Conservation (phyloP, 2,888 invertebrate species). For the Lordiphosa fenestrarum region DNA sequence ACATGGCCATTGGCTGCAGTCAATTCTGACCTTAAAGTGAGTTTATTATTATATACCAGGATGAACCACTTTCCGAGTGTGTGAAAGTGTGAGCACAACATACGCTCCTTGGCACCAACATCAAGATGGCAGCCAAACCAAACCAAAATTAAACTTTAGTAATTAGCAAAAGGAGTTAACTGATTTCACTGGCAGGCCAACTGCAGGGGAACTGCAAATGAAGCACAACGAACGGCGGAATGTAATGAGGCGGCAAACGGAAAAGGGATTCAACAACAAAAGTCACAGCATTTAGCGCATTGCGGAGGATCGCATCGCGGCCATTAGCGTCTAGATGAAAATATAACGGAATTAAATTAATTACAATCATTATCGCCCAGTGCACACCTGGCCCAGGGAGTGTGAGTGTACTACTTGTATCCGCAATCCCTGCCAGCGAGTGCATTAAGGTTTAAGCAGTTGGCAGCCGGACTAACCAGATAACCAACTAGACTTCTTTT, state of each 20-base stretch:
- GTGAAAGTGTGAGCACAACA: neutral
- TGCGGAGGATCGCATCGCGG: conserved; percentile 62
- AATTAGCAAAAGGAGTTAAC: conserved; percentile 78
- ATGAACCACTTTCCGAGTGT: too few species aligned
- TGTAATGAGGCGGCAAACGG: conserved; percentile 56
- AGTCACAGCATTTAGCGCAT: conserved; percentile 75
- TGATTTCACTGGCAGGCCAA: conserved; percentile 66
- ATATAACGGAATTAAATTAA: conserved; percentile 79
- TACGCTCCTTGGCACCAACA: conserved; percentile 58
- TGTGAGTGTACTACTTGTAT: too few species aligned
- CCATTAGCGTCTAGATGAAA: conserved; percentile 65
- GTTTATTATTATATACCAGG: too few species aligned
- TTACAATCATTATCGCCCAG: conserved; percentile 76
- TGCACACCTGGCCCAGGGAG: conserved; percentile 57
- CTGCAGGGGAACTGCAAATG: conserved; percentile 52
- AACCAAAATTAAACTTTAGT: conserved; percentile 75
- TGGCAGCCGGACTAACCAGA: conserved; percentile 33
- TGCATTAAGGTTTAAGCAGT: conserved; percentile 7
- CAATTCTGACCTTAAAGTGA: too few species aligned
- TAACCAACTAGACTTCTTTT: conserved; percentile 47
- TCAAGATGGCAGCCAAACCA: conserved; percentile 54
- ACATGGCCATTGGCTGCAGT: too few species aligned
- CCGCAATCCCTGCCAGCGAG: neutral
- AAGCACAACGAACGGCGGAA: conserved; percentile 41
- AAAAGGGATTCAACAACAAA: conserved; percentile 22